Base-by-base conservation (phyloP, 2,888 invertebrate genomes). In the Tetragonula carbonaria region DNA sequence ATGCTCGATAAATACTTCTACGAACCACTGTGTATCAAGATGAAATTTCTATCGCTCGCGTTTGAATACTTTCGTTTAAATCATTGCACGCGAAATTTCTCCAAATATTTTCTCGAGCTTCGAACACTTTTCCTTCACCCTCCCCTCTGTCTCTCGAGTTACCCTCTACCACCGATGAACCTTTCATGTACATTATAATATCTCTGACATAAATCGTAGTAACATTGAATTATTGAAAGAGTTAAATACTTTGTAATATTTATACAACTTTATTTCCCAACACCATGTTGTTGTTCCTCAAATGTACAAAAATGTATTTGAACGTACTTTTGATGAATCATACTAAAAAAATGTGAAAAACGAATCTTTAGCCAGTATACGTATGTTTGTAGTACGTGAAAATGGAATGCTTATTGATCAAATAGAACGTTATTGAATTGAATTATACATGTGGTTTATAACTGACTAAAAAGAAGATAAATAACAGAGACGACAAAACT, bases 401-500 rank as follows among this genome's bases (percentile, higher is more conserved):
- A n/a, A n/a, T n/a, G n/a, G 14, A 59, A 59, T 14, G 23, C 14
- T n/a, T n/a, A n/a, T n/a, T 53, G 21, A 6, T 53, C 13, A 45
- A 45, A 45, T 8, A 45, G 45, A 45, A 45, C 11, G 8, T 45
- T 8, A 45, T 45, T 23, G 6, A 50, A 53, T 51, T 21, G 16
- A 71, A 57, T 51, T 4, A 11, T 21, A 2, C 38, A 38, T 51
- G 18, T 4, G n/a, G 11, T 66, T 95, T 95, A 96, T 84, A 96
- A 88, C 3, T 95, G 93, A 79, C 94, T 95, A 65, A 96, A 96
- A 0, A 96, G 77, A 21, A 96, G 92, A 83, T 96, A 96, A n/a
- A 95, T 92, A 0, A 96, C 83, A 0, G 97, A 97, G 0, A 97
- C 95, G 2, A 96, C 92, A 93, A 96, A 96, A 0, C 96, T 96